Percentiles rank a stretch among this genome's conserved stretches.
Conservation (phyloP, 2,113 vertebrate genomes). For the Phainopepla nitens region DNA sequence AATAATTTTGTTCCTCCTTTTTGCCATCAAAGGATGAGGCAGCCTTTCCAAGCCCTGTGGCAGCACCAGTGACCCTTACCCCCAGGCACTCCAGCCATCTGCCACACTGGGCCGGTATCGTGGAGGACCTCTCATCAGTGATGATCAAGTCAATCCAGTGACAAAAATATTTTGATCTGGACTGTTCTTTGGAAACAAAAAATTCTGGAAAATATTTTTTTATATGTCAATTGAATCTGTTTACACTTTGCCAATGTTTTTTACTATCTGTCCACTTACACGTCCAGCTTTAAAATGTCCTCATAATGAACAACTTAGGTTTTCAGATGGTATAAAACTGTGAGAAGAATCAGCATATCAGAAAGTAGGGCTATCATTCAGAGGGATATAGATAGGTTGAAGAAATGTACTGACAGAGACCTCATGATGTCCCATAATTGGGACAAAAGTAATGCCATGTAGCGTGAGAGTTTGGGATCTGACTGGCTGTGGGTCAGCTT, state of each 20-base stretch:
- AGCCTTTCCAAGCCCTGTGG: not conserved
- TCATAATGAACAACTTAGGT: not conserved
- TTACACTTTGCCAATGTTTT: not conserved
- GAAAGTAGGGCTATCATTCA: not conserved
- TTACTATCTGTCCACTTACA: not conserved
- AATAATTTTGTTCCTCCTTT: not conserved
- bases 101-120: not conserved
- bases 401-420: not conserved
- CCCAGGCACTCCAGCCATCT: accelerated
- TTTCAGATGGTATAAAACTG: not conserved
- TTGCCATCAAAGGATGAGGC: not conserved
- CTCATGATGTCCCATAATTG: not conserved
- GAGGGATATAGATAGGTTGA: not conserved
- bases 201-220: not conserved
- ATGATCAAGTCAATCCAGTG: not conserved
- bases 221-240: not conserved
- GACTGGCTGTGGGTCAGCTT: not conserved
- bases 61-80: not conserved
- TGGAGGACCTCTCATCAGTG: not conserved
- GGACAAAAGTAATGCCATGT: not conserved
- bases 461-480: not conserved
- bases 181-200: not conserved
- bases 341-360: not conserved
- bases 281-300: not conserved
- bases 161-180: not conserved